Conservation (phyloP, 2,113 vertebrate species). For the Anoura caudifer region DNA sequence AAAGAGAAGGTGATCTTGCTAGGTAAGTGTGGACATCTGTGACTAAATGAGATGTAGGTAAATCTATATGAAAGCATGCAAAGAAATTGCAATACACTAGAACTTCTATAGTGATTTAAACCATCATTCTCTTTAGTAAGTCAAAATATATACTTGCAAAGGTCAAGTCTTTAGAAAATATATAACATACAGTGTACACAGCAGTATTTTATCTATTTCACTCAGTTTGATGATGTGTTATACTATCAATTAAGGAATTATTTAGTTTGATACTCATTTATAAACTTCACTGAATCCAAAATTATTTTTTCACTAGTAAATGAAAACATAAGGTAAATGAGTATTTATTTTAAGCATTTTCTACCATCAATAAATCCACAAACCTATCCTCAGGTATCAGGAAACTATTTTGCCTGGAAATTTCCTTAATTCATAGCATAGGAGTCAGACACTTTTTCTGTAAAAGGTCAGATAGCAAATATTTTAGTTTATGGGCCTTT, state of each 20-base stretch:
- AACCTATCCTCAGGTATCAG: neutral
- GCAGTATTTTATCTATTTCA: neutral
- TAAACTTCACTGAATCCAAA: neutral
- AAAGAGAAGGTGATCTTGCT: slow-evolving; percentile 34
- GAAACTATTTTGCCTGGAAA: neutral
- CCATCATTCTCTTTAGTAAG: neutral
- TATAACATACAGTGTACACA: neutral
- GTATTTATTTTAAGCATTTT: neutral
- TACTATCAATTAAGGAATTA: neutral
- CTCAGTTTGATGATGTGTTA: neutral
- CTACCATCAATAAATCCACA: neutral
- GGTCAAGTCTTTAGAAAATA: neutral
- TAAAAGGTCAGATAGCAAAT: neutral
- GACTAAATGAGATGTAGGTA: neutral
- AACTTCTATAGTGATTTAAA: neutral
- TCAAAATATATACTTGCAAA: neutral
- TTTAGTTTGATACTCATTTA: neutral
- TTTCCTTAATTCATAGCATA: neutral
- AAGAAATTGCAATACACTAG: neutral
- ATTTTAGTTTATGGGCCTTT: neutral
- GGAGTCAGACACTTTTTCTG: neutral
- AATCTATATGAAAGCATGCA: neutral
- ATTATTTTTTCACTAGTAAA: neutral
- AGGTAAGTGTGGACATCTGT: neutral
- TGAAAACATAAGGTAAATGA: neutral